These are phyloP conservation scores for Cyprinodon variegatus DNA, from an alignment of 2,113 vertebrate genomes.

Conservation along the genomic window DNA sequence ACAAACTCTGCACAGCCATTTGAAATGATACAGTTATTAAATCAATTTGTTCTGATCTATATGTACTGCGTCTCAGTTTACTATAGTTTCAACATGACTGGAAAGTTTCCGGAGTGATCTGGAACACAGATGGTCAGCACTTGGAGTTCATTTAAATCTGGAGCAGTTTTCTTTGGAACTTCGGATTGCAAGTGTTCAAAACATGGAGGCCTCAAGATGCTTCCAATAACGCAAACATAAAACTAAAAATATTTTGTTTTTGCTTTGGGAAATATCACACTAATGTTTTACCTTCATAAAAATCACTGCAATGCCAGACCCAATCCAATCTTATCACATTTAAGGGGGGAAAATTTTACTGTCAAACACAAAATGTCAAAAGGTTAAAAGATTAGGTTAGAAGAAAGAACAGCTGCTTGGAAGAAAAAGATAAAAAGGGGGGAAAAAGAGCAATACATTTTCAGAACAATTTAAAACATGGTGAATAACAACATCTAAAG, in stretches of 20 bases:
- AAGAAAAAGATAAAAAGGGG: background rate
- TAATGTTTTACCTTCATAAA: background rate
- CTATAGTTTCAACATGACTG: background rate
- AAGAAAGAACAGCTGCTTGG: background rate
- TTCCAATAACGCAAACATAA: background rate
- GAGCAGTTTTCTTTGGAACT: conserved; percentile 26
- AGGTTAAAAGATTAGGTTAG: background rate
- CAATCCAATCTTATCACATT: background rate
- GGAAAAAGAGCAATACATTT: no score
- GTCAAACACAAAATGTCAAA: background rate
- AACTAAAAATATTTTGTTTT: background rate
- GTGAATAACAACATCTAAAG: no score
- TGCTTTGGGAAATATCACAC: background rate
- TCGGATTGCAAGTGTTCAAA: conserved; percentile 20
- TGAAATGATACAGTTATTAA: background rate
- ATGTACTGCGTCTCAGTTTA: conserved; percentile 9
- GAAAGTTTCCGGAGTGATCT: background rate
- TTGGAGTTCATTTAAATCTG: conserved; percentile 48
- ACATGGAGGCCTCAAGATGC: background rate
- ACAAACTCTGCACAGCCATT: background rate
- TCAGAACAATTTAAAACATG: no score
- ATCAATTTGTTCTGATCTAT: background rate
- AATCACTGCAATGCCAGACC: background rate
- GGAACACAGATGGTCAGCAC: conserved; percentile 64
- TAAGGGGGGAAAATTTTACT: background rate